These are phyloP conservation scores for Drosophila nr. medialis DNA, from an alignment of 2,888 invertebrate species.

Conservation along the genomic window DNA sequence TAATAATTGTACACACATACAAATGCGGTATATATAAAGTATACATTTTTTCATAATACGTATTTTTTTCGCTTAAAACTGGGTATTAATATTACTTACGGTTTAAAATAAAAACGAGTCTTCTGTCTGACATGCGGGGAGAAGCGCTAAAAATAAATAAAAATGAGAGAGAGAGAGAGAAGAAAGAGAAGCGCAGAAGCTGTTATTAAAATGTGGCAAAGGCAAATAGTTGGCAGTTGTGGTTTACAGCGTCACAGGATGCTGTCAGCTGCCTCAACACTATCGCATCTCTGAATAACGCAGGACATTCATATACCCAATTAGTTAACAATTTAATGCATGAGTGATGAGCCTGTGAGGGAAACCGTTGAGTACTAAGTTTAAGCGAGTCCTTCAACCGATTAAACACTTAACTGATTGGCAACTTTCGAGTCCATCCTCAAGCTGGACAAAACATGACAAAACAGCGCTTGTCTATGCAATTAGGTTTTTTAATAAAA, in stretches of 20 bases:
- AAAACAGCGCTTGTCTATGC: neutral
- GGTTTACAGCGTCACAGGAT: slow-evolving; percentile 35
- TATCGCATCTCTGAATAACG: slow-evolving; percentile 29
- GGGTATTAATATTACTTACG: slow-evolving; percentile 81
- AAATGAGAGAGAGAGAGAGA: neutral
- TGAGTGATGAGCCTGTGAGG: neutral
- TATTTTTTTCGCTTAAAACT: slow-evolving; percentile 56
- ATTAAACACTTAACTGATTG: neutral
- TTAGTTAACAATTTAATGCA: neutral
- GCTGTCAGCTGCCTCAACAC: slow-evolving; percentile 44
- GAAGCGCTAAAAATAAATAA: neutral
- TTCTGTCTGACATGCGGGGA: slow-evolving; percentile 59
- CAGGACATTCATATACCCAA: neutral
- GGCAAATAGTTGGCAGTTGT: slow-evolving; percentile 42
- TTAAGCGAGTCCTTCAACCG: neutral
- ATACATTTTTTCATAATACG: slow-evolving; percentile 55
- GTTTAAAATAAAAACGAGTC: slow-evolving; percentile 71
- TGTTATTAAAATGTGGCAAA: slow-evolving; percentile 38
- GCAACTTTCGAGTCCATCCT: neutral
- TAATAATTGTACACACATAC: slow-evolving; percentile 72
- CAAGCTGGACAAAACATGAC: neutral
- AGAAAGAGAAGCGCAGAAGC: neutral
- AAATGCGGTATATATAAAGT: slow-evolving; percentile 47
- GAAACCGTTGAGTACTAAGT: neutral
- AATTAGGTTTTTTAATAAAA: neutral